Evolutionary conservation across 2,113 vertebrate species (phyloP).

Genomic region (Genyomyrus donnyi): DNA sequence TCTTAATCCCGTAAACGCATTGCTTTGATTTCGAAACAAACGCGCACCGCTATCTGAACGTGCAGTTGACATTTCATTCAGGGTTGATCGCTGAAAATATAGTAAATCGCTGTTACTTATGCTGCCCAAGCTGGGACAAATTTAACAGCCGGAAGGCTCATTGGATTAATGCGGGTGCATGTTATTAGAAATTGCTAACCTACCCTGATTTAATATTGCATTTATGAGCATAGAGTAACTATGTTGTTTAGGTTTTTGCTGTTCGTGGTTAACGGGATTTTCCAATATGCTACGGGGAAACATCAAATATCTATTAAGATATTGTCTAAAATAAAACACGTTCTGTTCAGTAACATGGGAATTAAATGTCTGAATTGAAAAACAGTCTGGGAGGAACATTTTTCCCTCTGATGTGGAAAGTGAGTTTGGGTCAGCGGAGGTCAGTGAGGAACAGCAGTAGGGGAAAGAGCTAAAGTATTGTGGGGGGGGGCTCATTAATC

Average conservation of each 20-base stretch:
- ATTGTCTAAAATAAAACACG: background rate
- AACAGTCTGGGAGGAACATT: background rate
- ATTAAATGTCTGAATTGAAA: background rate
- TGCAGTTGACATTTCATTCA: background rate
- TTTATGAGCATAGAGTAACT: background rate
- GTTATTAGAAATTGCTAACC: background rate
- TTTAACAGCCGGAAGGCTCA: background rate
- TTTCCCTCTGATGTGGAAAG: background rate
- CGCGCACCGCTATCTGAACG: background rate
- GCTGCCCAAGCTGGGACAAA: background rate
- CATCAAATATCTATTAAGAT: background rate
- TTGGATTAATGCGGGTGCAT: background rate
- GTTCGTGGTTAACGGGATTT: background rate
- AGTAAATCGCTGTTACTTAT: background rate
- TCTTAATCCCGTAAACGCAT: background rate
- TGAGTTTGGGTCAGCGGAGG: background rate
- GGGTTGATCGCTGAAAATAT: background rate
- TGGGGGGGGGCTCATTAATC: slow-evolving; percentile 44
- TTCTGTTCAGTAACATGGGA: background rate
- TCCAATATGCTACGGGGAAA: background rate
- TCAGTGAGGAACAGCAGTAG: background rate
- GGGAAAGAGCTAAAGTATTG: background rate
- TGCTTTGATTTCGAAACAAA: background rate
- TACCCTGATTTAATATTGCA: background rate
- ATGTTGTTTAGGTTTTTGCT: background rate